Percentiles rank a stretch among this genome's conserved stretches.
Evolutionary conservation across 1,140 invertebrate genomes (phyloP).

Genomic region (Micrasema minimum): DNA sequence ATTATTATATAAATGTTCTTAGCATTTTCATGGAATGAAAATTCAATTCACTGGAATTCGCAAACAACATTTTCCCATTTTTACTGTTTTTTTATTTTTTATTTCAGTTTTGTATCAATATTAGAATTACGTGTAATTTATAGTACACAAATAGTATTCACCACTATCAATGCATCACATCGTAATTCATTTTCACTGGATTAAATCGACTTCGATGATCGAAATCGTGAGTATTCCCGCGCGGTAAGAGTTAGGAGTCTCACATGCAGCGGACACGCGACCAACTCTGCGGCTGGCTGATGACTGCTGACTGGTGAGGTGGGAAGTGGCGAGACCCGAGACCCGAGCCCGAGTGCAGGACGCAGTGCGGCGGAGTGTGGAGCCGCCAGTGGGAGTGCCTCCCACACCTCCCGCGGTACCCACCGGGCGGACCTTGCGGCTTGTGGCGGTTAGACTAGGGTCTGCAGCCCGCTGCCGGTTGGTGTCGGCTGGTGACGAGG

Average conservation of each 20-base stretch:
- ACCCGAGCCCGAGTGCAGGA: too few relatives aligned
- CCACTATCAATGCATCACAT: background rate
- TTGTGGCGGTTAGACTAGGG: background rate
- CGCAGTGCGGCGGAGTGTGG: background rate
- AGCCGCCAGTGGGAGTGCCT: background rate
- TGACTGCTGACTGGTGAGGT: background rate
- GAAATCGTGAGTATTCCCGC: background rate
- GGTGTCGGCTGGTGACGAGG: background rate
- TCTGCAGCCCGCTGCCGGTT: background rate
- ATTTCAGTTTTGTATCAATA: background rate
- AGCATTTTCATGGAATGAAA: too few relatives aligned
- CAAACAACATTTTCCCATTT: background rate
- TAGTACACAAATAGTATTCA: background rate
- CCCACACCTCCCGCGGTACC: background rate
- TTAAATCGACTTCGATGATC: background rate
- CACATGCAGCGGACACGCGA: background rate
- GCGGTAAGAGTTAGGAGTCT: background rate
- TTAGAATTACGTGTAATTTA: too few relatives aligned
- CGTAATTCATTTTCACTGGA: constrained; percentile 4
- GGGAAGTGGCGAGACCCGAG: too few relatives aligned
- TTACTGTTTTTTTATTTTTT: background rate
- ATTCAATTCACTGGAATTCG: too few relatives aligned
- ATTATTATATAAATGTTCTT: too few relatives aligned
- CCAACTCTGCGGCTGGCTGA: background rate
- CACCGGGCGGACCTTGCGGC: background rate